Evolutionary conservation across 2,797 vertebrate species (phyloP).

Genomic region (Fistularia tabacaria): DNA sequence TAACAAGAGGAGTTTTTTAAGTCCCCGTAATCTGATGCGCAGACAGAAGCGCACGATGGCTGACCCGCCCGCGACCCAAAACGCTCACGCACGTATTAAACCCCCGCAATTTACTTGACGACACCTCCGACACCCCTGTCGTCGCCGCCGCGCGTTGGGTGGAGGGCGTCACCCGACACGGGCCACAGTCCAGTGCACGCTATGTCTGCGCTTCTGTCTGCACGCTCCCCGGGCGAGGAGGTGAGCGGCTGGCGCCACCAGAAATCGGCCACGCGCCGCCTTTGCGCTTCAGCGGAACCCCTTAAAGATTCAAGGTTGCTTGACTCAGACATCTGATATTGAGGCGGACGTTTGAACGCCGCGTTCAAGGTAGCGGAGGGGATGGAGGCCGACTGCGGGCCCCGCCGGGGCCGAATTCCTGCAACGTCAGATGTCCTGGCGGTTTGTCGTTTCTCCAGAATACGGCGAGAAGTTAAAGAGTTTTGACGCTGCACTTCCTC

Average conservation of each 20-base stretch:
- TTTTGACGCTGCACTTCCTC: too few species aligned
- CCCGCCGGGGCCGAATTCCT: too few species aligned
- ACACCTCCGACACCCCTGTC: too few species aligned
- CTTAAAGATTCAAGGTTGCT: constrained; percentile 22
- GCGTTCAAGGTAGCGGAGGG: background rate
- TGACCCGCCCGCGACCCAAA: constrained; percentile 9
- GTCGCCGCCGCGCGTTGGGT: too few species aligned
- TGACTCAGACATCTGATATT: constrained; percentile 26
- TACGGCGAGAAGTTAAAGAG: too few species aligned
- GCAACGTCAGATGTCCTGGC: too few species aligned
- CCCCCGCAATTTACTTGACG: constrained; percentile 16
- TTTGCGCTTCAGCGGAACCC: constrained; percentile 34
- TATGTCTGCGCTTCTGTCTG: background rate
- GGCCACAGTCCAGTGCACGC: constrained; percentile 14
- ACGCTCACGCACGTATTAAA: constrained; percentile 5
- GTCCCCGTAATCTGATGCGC: constrained; percentile 32
- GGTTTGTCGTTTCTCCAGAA: too few species aligned
- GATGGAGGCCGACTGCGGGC: too few species aligned
- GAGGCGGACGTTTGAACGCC: constrained; percentile 11
- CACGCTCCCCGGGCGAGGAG: constrained; percentile 10
- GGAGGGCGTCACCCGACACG: too few species aligned
- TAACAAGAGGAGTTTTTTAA: constrained; percentile 12
- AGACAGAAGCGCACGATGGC: constrained; percentile 24
- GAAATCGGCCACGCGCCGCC: constrained; percentile 12
- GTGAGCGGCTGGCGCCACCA: constrained; percentile 25